Evolutionary conservation across 2,888 invertebrate species (phyloP), one percentile per base, ranked within the genome.

Genomic region (Aphrophora alni): DNA sequence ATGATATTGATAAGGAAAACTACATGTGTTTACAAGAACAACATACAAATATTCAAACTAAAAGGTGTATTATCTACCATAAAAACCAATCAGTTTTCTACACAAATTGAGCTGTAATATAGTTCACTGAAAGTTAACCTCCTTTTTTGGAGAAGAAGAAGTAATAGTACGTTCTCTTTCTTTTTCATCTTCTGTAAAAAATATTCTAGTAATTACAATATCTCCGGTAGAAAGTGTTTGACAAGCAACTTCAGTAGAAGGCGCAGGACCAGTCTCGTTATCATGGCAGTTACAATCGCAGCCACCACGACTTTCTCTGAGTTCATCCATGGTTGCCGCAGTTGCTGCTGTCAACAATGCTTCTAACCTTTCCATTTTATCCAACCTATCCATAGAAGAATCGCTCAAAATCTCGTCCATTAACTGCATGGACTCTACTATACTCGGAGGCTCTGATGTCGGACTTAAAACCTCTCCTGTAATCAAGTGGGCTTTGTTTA

Each of bases 191-290:
- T 92, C 91, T 70, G 90, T 90, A 85, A 90, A 90, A 86, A 90
- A 93, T 86, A 97, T 95, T 89, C 95, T 94, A 71, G 96, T 97
- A 86, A 97, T 96, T 78, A 97, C 97, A 86, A 97, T 95, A 88
- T 97, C 97, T 75, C 97, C 97, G 24, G 97, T 97, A 87, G 96
- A 96, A 73, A 96, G 90, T 0, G 97, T 97, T 89, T 97, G 97
- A 25, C 68, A 25, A 25, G 75, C 33, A 21, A 51, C 14, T 10
- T 70, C 26, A 10, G 21, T 26, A 24, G 59, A 38, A n/a, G 7
- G 38, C 10, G 8, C 26, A 25, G 38, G 69, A 38, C 8, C 2
- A 33, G 14, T 38, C 21, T 74, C 21, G 90, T 90, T 84, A 90
- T 90, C 83, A 90, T 89, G 86, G 90, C 90, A 87, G 89, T 90